phyloP scores from a whole-genome alignment of 2,797 vertebrate species.

The Natrix natrix region DNA sequence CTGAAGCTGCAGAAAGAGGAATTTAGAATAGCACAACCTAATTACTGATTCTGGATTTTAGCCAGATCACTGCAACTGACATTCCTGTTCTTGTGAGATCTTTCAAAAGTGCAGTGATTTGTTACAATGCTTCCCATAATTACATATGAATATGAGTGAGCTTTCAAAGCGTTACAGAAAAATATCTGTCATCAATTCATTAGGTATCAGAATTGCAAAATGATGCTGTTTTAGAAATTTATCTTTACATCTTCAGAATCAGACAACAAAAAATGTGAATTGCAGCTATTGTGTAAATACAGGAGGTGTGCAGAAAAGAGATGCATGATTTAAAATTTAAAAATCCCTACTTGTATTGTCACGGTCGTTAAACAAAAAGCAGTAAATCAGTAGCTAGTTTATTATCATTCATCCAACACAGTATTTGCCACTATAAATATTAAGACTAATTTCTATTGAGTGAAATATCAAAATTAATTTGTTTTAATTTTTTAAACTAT shows the following conservation, averaged over 20 bases:
- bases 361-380: conserved; percentile 4
- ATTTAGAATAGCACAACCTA: conserved; percentile 29
- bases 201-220: conserved; percentile 1
- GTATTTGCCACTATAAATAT: not conserved
- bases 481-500: not conserved
- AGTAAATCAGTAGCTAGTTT: not conserved
- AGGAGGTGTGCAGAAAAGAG: conserved; percentile 38
- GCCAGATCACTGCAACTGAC: conserved; percentile 18
- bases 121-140: conserved; percentile 23
- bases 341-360: not conserved
- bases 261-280: conserved; percentile 22
- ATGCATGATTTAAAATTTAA: not conserved
- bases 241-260: conserved; percentile 3
- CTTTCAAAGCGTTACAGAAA: conserved; percentile 12
- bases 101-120: conserved; percentile 16
- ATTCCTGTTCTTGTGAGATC: conserved; percentile 12
- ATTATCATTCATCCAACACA: conserved; percentile 19
- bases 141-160: conserved; percentile 32
- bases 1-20: conserved; percentile 41
- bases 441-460: not conserved
- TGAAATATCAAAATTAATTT: conserved; percentile 1
- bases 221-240: conserved; percentile 21
- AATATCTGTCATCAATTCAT: conserved; percentile 21
- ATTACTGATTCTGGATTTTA: conserved; percentile 30
- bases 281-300: conserved; percentile 43